Conservation (phyloP, 2,888 invertebrate genomes). For the Lysandra bellargus region DNA sequence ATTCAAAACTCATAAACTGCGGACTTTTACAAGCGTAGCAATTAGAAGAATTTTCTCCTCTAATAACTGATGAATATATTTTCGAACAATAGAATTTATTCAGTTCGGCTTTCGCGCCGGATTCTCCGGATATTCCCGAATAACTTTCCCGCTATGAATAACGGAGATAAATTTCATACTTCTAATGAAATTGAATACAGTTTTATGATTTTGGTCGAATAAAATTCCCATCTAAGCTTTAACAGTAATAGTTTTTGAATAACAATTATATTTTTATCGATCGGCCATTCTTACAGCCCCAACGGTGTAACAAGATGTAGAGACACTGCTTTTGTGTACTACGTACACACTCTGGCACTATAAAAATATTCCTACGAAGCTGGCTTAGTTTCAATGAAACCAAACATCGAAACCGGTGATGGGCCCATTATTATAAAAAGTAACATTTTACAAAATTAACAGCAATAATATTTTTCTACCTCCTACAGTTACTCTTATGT, state of each 20-base stretch:
- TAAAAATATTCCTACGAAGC: not conserved
- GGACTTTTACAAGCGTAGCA: not conserved
- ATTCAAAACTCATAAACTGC: slow-evolving; percentile 3
- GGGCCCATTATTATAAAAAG: no score
- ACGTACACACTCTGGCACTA: not conserved
- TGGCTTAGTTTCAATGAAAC: not conserved
- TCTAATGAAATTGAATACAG: not conserved
- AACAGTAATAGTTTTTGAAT: not conserved
- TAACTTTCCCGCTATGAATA: slow-evolving; percentile 5
- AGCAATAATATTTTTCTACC: no score
- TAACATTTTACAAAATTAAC: no score
- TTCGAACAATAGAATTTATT: slow-evolving; percentile 15
- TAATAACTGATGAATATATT: slow-evolving; percentile 20
- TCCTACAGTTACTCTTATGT: no score
- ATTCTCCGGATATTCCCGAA: not conserved
- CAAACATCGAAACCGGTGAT: no score
- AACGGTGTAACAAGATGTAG: no score
- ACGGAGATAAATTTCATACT: not conserved
- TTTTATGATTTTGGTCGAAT: not conserved
- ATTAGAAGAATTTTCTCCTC: slow-evolving; percentile 7
- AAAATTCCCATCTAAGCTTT: not conserved
- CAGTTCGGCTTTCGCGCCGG: not conserved
- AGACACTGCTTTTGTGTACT: no score
- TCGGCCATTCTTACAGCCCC: no score
- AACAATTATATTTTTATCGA: no score